Evolutionary conservation across 2,113 vertebrate genomes (phyloP).

Genomic region (Trinectes maculatus): DNA sequence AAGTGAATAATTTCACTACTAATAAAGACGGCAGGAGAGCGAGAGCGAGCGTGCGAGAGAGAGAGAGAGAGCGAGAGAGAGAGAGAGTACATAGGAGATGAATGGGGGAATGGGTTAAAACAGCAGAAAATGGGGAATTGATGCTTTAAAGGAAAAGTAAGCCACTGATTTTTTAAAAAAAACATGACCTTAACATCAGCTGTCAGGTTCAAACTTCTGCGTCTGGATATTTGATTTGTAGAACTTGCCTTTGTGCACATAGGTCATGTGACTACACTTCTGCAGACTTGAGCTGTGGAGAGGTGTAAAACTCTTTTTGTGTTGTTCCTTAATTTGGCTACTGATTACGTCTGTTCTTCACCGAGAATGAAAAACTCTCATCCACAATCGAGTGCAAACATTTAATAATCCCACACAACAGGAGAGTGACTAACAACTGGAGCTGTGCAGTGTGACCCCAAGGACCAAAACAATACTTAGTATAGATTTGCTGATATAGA

Average conservation of each 20-base stretch:
- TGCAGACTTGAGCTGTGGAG: too few species aligned
- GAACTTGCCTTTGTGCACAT: not conserved
- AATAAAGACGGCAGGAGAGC: conserved; percentile 75
- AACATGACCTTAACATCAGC: conserved; percentile 48
- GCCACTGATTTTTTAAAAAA: conserved; percentile 60
- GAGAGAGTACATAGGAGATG: conserved; percentile 46
- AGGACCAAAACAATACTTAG: too few species aligned
- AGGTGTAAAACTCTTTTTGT: too few species aligned
- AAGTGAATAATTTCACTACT: conserved; percentile 80
- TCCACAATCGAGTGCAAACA: too few species aligned
- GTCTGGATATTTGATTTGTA: conserved; percentile 14
- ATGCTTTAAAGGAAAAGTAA: conserved; percentile 42
- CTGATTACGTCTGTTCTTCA: too few species aligned
- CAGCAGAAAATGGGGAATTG: conserved; percentile 11
- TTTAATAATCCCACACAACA: too few species aligned
- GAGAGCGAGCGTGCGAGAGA: conserved; percentile 49
- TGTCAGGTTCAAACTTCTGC: conserved; percentile 36
- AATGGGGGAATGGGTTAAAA: conserved; percentile 46
- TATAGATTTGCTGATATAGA: not conserved
- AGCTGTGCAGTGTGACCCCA: too few species aligned
- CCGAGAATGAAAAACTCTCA: too few species aligned
- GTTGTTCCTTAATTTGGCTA: too few species aligned
- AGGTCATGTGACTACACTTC: too few species aligned
- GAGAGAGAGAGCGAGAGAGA: conserved; percentile 51
- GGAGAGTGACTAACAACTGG: too few species aligned